Conservation (phyloP, 1,140 invertebrate species). For the Philaenus spumarius region DNA sequence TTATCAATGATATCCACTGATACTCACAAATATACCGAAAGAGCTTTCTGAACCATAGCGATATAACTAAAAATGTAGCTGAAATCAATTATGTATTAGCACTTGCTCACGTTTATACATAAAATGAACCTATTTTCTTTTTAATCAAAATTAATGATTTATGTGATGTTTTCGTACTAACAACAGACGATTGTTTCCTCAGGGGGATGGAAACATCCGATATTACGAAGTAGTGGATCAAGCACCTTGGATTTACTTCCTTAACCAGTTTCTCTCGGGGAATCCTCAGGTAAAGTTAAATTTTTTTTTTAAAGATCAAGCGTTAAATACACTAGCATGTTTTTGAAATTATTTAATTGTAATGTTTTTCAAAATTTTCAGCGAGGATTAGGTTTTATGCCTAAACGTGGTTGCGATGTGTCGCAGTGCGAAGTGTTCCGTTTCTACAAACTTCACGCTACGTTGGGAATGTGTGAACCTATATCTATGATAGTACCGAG, state of each 20-base stretch:
- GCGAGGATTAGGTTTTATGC: slow-evolving; percentile 86
- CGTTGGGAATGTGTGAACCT: slow-evolving; percentile 78
- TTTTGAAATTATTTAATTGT: background rate
- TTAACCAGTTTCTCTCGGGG: slow-evolving; percentile 88
- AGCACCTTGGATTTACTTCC: slow-evolving; percentile 76
- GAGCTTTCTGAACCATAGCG: too few species aligned
- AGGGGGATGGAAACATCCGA: slow-evolving; percentile 90
- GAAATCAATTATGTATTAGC: too few species aligned
- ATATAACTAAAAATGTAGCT: too few species aligned
- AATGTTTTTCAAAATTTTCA: slow-evolving; percentile 41
- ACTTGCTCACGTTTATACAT: too few species aligned
- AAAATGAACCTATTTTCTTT: too few species aligned
- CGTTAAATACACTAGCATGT: slow-evolving; percentile 1
- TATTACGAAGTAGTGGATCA: slow-evolving; percentile 90
- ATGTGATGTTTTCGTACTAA: too few species aligned
- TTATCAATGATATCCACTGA: too few species aligned
- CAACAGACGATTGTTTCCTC: slow-evolving; percentile 9
- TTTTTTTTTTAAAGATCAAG: background rate
- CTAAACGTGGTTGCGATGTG: slow-evolving; percentile 84
- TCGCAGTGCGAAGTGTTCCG: slow-evolving; percentile 77
- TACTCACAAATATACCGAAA: too few species aligned
- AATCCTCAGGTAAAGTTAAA: slow-evolving; percentile 59
- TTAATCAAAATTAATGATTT: too few species aligned
- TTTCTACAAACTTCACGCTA: slow-evolving; percentile 90
- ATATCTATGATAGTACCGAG: slow-evolving; percentile 92